Evolutionary conservation across 35 echinoderm and acorn worm genomes (phyloP), one percentile per base, ranked within the genome.

Genomic region (Anneissia japonica): DNA sequence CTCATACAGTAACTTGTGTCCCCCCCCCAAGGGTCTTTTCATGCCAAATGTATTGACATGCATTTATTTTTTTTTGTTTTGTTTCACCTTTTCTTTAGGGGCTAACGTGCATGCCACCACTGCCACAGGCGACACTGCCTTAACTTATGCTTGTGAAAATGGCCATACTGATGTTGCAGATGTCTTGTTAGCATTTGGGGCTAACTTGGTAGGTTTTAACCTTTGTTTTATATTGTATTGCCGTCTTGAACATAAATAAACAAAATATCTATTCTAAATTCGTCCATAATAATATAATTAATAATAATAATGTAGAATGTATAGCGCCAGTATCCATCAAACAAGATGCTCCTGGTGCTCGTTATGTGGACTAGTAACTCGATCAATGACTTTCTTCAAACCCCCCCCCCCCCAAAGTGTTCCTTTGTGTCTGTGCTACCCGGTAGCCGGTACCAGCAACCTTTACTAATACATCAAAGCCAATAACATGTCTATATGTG

Each of bases 141-240:
- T 99, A 4, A 99, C 96, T 0, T 94, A 94, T 77, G 91, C 96
- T 56, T 94, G 92, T 84, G 92, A 99, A 78, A 99, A 94, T 81
- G 96, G 96, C 9, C 96, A 99, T 56, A 94, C 96, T 32, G 96
- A 99, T 88, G 96, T 99, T 17, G 96, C 96, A n/a, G 92, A 93
- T 83, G 89, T 90, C 0, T 81, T 99, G 17, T 83, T 99, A 31
- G 96, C 93, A 37, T 75, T 86, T 81, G 92, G 92, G 30, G 92
- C 92, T 39, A 90, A 99, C 86, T 81, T 99, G 87, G 92, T 99
- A 37, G 94, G 92, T 72, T 37, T 36, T 31, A n/a, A 28, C 74
- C 4, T 81, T 81, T 81, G 11, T 4, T 3, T 9, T 4, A 81
- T 12, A 36, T 26, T 81, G 4, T 38, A 16, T 23, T 77, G 10